Percentiles rank a stretch among this genome's conserved stretches.
Evolutionary conservation across 2,888 invertebrate genomes (phyloP).

Genomic region (Cactoblastis cactorum): DNA sequence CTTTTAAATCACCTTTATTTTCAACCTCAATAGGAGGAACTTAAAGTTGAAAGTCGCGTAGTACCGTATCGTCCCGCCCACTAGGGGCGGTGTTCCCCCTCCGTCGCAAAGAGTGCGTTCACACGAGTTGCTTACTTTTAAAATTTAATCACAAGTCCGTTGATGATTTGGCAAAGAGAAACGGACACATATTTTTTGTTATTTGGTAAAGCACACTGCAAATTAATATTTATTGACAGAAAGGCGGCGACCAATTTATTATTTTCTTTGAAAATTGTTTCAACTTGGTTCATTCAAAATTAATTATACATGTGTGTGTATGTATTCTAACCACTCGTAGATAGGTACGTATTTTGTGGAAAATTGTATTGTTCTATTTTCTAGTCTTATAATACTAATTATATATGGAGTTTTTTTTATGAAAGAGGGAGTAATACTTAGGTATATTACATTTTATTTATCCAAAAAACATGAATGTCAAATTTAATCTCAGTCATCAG

Average conservation of each 20-base stretch:
- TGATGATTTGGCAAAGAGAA: conserved; percentile 67
- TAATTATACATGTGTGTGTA: too few species aligned
- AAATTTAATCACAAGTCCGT: conserved; percentile 71
- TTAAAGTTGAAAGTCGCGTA: conserved; percentile 38
- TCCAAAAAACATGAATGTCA: too few species aligned
- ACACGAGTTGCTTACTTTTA: conserved; percentile 68
- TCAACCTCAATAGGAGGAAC: conserved; percentile 13
- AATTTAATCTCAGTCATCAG: too few species aligned
- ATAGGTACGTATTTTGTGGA: too few species aligned
- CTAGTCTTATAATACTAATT: too few species aligned
- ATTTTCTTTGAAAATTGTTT: neutral
- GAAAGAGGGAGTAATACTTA: too few species aligned
- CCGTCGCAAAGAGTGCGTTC: conserved; percentile 62
- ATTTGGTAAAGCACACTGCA: neutral
- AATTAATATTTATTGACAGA: neutral
- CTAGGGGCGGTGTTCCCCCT: conserved; percentile 72
- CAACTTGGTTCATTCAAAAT: neutral
- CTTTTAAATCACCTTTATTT: conserved; percentile 19
- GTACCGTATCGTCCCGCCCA: conserved; percentile 57
- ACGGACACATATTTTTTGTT: conserved; percentile 27
- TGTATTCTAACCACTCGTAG: too few species aligned
- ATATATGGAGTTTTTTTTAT: too few species aligned
- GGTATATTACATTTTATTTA: too few species aligned
- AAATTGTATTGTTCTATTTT: too few species aligned
- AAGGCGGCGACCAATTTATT: too few species aligned